phyloP scores from a whole-genome alignment of 2,888 invertebrate species.

The Zygogramma bicolorata region DNA sequence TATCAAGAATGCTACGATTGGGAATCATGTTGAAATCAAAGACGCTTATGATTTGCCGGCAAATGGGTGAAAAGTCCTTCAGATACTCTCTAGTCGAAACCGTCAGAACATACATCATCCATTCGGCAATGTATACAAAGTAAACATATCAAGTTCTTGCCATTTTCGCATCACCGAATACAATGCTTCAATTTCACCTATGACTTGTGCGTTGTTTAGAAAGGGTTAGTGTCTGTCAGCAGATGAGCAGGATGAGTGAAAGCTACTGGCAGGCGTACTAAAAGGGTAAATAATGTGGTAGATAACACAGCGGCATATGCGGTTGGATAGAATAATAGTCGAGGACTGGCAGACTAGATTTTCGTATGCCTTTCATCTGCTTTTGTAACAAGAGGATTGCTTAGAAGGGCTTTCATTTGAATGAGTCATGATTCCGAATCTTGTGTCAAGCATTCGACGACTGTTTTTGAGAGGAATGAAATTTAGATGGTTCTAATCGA shows the following conservation, averaged over 20 bases:
- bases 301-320: not conserved
- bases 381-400: too few species aligned
- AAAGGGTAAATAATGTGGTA: not conserved
- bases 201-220: constrained; percentile 18
- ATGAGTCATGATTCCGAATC: too few species aligned
- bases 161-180: not conserved
- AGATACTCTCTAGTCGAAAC: not conserved
- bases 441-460: too few species aligned
- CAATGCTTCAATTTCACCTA: constrained; percentile 4
- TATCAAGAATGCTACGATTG: too few species aligned
- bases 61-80: not conserved
- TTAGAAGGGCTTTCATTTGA: too few species aligned
- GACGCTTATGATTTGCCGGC: too few species aligned
- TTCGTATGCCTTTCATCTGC: not conserved
- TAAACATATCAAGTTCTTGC: not conserved
- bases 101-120: not conserved
- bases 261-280: not conserved
- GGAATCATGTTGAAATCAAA: too few species aligned
- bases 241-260: constrained; percentile 25
- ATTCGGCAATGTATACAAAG: not conserved
- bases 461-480: too few species aligned
- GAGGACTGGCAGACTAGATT: not conserved
- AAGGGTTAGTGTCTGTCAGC: constrained; percentile 33
- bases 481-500: too few species aligned
- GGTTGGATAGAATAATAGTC: not conserved